These are phyloP conservation scores for Sebastes trivittatus DNA, from an alignment of 2,797 vertebrate genomes.

Conservation along the genomic window DNA sequence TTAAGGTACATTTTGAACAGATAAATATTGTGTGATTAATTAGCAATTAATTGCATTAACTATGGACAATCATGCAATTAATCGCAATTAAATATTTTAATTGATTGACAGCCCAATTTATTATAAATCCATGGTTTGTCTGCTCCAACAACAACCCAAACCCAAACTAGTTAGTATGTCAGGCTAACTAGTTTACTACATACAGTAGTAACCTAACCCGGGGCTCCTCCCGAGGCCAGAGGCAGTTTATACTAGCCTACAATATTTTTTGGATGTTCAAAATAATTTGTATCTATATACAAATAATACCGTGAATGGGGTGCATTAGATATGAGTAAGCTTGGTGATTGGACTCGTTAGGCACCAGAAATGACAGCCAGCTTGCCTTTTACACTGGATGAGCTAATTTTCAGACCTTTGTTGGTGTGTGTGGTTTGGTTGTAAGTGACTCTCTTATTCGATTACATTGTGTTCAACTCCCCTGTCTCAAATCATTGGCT, in stretches of 20 bases:
- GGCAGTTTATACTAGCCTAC: neutral
- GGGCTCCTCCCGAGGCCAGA: neutral
- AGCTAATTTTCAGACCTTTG: constrained; percentile 19
- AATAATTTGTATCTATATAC: neutral
- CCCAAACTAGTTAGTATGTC: neutral
- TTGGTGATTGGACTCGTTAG: neutral
- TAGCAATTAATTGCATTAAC: too few relatives aligned
- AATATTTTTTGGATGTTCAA: neutral
- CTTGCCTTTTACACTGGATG: neutral
- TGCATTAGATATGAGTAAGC: neutral
- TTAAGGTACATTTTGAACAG: too few relatives aligned
- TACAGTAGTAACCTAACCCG: neutral
- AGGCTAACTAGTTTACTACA: neutral
- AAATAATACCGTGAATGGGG: neutral
- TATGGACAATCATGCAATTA: too few relatives aligned
- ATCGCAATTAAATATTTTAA: too few relatives aligned
- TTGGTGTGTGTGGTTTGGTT: constrained; percentile 12
- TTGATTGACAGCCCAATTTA: too few relatives aligned
- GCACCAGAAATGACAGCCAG: neutral
- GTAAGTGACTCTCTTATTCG: constrained; percentile 24
- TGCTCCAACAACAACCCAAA: neutral
- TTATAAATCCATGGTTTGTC: neutral
- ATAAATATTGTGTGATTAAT: too few relatives aligned
- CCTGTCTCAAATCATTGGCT: constrained; percentile 40
- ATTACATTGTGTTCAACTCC: constrained; percentile 34